Evolutionary conservation across 1,140 invertebrate species (phyloP), one percentile per base, ranked within the genome.

Genomic region (Oncopeltus fasciatus): DNA sequence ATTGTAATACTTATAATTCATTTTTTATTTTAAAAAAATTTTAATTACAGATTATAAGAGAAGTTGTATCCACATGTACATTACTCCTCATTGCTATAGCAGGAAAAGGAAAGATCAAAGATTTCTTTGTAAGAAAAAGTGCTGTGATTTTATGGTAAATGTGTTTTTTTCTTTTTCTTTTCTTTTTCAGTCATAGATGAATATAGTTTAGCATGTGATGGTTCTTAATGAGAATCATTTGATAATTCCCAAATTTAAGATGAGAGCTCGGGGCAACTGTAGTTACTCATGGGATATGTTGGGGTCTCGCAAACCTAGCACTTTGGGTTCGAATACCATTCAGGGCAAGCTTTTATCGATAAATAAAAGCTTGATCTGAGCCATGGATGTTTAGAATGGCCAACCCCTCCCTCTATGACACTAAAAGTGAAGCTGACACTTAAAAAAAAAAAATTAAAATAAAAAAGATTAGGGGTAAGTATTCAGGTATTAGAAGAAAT

Each of bases 41-140:
- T 14, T 18, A 53, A 53, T 70, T 71, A 27, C 67, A 87, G 85
- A 75, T 88, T 66, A 80, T 92, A 18, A 77, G 85, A 3, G 88
- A 92, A 69, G 76, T 85, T 69, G 80, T 92, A 57, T 91, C 88
- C 1, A 90, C 88, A 0, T 78, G 83, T 0, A 90, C 88, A 1
- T 76, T 90, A 14, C 71, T 92, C 27, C 73, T 91, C n/a, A 74
- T 91, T 21, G 85, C 83, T 0, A 75, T 78, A 38, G 80, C 79
- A 1, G 81, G 81, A 2, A 20, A 24, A 9, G 80, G 80, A 60
- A 81, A 81, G 64, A 73, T 93, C 24, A 73, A 76, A 31, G 76
- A 76, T 33, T 74, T 92, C 0, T 77, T 84, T 60, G 81, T 92
- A 1, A 73, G 90, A 47, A 75, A 82, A 46, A 89, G 90, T 70